Percentiles rank a stretch among this genome's conserved stretches.
Conservation (phyloP, 35 echinoderm and acorn worm species). For the Acanthaster planci region DNA sequence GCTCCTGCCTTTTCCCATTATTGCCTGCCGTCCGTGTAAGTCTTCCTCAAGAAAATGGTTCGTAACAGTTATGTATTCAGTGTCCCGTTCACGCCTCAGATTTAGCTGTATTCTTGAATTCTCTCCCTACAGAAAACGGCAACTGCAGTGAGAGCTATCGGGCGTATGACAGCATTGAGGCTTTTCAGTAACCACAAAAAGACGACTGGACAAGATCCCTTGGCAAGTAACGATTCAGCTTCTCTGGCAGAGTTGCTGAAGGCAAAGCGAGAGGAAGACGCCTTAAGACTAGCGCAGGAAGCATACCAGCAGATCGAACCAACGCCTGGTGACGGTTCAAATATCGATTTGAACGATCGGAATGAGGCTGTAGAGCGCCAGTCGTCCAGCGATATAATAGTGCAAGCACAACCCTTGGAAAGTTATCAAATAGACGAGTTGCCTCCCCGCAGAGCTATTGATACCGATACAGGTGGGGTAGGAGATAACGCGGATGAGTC, state of each 20-base stretch:
- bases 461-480: background rate
- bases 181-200: constrained; percentile 63
- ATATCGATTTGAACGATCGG: constrained; percentile 28
- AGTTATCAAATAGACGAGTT: background rate
- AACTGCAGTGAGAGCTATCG: constrained; percentile 92
- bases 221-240: background rate
- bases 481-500: background rate
- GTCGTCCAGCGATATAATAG: background rate
- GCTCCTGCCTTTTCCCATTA: background rate
- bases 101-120: constrained; percentile 11
- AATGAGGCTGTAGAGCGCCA: background rate
- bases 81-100: background rate
- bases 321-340: background rate
- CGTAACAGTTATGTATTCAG: background rate
- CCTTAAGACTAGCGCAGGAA: background rate
- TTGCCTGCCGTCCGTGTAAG: too few relatives aligned
- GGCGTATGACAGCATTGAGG: constrained; percentile 80
- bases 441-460: constrained; percentile 27
- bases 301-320: background rate
- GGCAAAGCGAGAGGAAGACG: constrained; percentile 19
- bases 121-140: constrained; percentile 75
- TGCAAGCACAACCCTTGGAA: background rate
- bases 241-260: background rate
- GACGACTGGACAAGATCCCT: background rate
- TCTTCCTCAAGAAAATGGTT: background rate